phyloP scores from a whole-genome alignment of 2,113 vertebrate genomes.

The Furnarius figulus region DNA sequence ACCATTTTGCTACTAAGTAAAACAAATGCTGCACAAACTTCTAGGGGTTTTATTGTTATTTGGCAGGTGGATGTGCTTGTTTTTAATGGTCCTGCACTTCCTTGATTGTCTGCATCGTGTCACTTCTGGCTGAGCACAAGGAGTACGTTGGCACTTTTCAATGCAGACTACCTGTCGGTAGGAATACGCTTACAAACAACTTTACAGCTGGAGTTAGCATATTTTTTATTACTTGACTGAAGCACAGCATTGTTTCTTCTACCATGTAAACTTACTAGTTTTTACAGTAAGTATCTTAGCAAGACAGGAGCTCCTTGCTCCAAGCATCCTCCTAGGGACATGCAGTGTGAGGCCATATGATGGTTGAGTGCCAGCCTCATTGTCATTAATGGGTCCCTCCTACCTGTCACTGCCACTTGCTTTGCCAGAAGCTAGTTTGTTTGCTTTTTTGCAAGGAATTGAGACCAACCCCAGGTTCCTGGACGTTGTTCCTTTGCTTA shows the following conservation, averaged over 20 bases:
- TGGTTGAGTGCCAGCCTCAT: background rate
- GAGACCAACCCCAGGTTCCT: background rate
- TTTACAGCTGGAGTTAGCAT: background rate
- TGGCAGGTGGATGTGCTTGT: constrained; percentile 28
- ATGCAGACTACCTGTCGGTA: background rate
- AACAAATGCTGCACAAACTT: background rate
- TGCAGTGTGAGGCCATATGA: accelerated
- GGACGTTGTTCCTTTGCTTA: background rate
- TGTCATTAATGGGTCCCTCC: background rate
- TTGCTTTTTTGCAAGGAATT: background rate
- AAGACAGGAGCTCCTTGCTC: background rate
- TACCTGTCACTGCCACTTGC: background rate
- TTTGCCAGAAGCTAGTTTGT: background rate
- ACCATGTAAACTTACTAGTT: background rate
- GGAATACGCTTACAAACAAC: background rate
- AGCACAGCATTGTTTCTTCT: background rate
- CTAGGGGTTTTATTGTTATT: background rate
- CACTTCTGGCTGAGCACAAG: background rate
- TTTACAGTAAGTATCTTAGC: background rate
- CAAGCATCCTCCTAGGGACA: background rate
- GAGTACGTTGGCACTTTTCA: background rate
- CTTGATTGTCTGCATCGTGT: background rate
- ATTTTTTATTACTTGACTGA: background rate
- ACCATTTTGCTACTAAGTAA: background rate
- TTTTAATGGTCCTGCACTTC: constrained; percentile 20